Evolutionary conservation across 2,113 vertebrate species (phyloP).

Genomic region (Alaudala cheleensis): DNA sequence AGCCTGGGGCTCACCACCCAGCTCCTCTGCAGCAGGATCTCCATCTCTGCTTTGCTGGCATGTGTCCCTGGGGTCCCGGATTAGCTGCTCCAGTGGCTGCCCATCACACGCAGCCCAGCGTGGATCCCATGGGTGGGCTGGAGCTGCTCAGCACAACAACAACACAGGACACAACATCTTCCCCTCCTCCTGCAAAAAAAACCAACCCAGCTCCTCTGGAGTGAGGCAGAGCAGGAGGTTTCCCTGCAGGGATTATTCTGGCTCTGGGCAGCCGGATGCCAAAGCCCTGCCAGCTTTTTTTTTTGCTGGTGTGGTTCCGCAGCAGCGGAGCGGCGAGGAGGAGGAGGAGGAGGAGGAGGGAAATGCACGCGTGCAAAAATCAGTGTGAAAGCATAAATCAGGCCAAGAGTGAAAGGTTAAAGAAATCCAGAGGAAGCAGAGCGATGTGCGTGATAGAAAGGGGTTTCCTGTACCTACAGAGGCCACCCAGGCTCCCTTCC

Average conservation of each 20-base stretch:
- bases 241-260: background rate
- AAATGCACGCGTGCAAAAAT: background rate
- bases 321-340: background rate
- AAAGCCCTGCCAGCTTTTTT: background rate
- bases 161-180: rapidly evolving
- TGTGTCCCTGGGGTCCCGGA: background rate
- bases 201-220: background rate
- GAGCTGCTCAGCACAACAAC: background rate
- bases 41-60: background rate
- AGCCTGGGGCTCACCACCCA: background rate
- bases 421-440: slow-evolving; percentile 56
- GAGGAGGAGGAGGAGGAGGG: background rate
- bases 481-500: slow-evolving; percentile 57
- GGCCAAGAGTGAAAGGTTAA: slow-evolving; percentile 57
- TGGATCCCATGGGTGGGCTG: background rate
- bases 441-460: slow-evolving; percentile 12
- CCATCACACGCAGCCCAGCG: background rate
- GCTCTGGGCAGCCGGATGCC: background rate
- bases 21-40: background rate
- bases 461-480: slow-evolving; percentile 47
- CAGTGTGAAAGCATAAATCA: slow-evolving; percentile 46
- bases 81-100: background rate
- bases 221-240: background rate
- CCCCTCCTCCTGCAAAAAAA: background rate
- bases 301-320: background rate